These are phyloP conservation scores for Trichoplusia ni DNA, from an alignment of 1,140 invertebrate species.

Conservation along the genomic window DNA sequence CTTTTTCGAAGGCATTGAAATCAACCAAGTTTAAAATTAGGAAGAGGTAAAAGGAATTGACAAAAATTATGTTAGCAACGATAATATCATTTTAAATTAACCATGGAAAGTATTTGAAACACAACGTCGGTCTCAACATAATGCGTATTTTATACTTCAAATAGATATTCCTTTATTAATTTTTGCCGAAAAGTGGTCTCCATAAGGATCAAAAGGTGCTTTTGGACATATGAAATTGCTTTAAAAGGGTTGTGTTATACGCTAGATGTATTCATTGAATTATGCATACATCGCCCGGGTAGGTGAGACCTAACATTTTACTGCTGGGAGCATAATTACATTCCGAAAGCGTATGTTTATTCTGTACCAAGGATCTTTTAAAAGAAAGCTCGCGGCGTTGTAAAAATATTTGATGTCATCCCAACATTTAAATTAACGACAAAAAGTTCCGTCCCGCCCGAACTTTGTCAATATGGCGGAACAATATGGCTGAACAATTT, in stretches of 20 bases:
- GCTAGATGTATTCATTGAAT: conserved; percentile 19
- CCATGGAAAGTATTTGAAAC: no score
- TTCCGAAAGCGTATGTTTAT: conserved; percentile 20
- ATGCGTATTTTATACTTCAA: no score
- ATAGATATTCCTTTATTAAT: no score
- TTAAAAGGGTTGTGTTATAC: conserved; percentile 17
- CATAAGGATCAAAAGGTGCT: not conserved
- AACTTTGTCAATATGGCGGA: conserved; percentile 60
- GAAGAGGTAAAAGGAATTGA: no score
- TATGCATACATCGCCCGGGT: conserved; percentile 15
- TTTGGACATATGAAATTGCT: conserved; percentile 16
- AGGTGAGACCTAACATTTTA: conserved; percentile 13
- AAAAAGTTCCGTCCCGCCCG: conserved; percentile 38
- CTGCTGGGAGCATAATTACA: conserved; percentile 30
- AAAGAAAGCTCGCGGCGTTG: conserved; percentile 15
- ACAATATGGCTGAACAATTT: conserved; percentile 62
- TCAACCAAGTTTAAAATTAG: no score
- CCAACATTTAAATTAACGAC: conserved; percentile 51
- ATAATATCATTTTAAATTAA: no score
- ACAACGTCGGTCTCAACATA: no score
- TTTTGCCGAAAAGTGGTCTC: not conserved
- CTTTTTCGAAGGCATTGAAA: no score
- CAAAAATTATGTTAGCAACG: no score
- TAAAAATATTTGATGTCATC: conserved; percentile 53
- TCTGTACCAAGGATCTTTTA: not conserved